Evolutionary conservation across 2,888 invertebrate species (phyloP).

Genomic region (Arge pagana): DNA sequence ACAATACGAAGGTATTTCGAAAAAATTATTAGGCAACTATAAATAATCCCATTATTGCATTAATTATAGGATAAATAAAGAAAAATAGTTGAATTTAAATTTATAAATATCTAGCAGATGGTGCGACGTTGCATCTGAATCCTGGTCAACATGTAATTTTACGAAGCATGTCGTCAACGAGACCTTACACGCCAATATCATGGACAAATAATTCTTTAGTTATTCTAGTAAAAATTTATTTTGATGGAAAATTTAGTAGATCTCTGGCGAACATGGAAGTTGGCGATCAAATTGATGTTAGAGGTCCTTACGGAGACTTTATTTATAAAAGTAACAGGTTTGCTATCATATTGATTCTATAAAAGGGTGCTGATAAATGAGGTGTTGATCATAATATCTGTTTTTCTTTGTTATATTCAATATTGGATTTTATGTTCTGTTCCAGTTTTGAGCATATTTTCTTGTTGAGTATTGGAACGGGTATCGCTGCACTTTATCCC

Average conservation of each 20-base stretch:
- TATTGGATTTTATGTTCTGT: slow-evolving; percentile 12
- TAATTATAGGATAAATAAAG: not conserved
- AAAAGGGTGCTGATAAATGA: not conserved
- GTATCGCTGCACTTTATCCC: slow-evolving; percentile 50
- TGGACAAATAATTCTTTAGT: slow-evolving; percentile 39
- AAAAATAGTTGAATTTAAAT: too few species aligned
- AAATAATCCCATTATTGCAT: not conserved
- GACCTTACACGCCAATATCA: slow-evolving; percentile 49
- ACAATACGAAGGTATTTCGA: slow-evolving; percentile 34
- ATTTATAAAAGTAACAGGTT: slow-evolving; percentile 46
- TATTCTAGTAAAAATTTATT: slow-evolving; percentile 47
- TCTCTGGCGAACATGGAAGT: slow-evolving; percentile 37
- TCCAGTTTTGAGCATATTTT: slow-evolving; percentile 46
- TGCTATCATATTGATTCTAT: slow-evolving; percentile 11
- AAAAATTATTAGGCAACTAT: not conserved
- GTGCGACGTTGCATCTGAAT: slow-evolving; percentile 34
- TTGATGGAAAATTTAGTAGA: slow-evolving; percentile 41
- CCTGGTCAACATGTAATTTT: slow-evolving; percentile 50
- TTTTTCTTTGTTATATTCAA: not conserved
- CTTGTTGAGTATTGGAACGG: slow-evolving; percentile 51
- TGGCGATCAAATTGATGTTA: slow-evolving; percentile 40
- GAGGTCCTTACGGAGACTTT: slow-evolving; percentile 54
- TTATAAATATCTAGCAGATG: slow-evolving; percentile 5
- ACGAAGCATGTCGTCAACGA: slow-evolving; percentile 35
- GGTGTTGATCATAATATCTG: not conserved